A percentile compares a stretch with the other conserved stretches of the same genome.
Conservation (phyloP, 2,797 vertebrate genomes). For the Phoebastria nigripes region DNA sequence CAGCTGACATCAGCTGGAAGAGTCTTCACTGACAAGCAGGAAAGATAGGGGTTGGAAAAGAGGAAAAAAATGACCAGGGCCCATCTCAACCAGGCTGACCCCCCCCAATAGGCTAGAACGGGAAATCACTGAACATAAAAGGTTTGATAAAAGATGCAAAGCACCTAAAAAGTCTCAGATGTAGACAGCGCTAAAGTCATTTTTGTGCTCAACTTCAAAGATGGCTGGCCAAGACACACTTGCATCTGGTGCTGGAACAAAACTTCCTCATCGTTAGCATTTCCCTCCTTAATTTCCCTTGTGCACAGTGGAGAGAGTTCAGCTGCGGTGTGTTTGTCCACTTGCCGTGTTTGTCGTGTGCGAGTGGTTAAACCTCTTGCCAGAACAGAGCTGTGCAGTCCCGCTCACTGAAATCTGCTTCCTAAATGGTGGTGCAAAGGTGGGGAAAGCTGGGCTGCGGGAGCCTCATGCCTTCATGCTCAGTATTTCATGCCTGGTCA, state of each 20-base stretch:
- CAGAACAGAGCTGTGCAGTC: background rate
- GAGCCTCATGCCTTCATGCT: background rate
- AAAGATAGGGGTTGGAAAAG: background rate
- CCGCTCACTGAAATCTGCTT: background rate
- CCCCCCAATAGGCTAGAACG: background rate
- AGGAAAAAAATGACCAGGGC: accelerated
- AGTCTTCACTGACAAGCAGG: background rate
- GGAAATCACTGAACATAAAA: background rate
- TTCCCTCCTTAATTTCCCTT: background rate
- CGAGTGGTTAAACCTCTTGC: background rate
- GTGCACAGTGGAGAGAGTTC: accelerated
- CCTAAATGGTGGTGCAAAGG: background rate
- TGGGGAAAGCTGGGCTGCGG: background rate
- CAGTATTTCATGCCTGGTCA: conserved; percentile 35
- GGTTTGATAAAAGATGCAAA: background rate
- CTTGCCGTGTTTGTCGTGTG: accelerated
- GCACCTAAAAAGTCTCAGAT: background rate
- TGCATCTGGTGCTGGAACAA: background rate
- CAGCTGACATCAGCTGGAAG: background rate
- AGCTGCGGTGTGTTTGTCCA: background rate
- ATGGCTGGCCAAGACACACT: background rate
- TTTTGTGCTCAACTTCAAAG: background rate
- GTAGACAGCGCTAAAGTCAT: accelerated
- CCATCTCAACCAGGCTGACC: background rate
- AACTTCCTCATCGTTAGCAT: background rate